phyloP scores from a whole-genome alignment of 2,113 vertebrate genomes.

The Phalacrocorax brasilianus region DNA sequence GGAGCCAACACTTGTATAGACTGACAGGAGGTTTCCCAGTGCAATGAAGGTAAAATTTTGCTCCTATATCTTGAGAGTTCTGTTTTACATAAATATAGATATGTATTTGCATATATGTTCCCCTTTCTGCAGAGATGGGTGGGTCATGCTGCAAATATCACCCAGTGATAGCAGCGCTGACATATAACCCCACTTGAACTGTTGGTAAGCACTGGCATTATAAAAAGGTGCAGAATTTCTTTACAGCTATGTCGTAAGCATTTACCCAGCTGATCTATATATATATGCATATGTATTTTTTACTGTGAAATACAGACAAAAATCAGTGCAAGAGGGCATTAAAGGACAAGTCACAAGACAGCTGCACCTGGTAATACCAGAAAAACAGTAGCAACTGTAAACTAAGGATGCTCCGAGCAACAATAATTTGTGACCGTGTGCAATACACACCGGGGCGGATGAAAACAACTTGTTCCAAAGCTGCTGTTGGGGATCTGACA shows the following conservation, averaged over 20 bases:
- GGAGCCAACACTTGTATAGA: accelerated
- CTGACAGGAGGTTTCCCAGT: not conserved
- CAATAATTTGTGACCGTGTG: not conserved
- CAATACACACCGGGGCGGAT: not conserved
- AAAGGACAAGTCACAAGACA: not conserved
- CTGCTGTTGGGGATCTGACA: constrained; percentile 20
- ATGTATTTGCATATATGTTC: not conserved
- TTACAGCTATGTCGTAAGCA: not conserved
- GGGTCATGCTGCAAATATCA: not conserved
- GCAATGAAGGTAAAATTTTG: not conserved
- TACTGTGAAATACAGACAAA: not conserved
- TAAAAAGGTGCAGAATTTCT: not conserved
- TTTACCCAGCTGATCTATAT: not conserved
- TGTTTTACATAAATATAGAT: not conserved
- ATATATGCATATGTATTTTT: not conserved
- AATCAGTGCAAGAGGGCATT: not conserved
- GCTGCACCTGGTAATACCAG: not conserved
- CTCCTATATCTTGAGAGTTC: not conserved
- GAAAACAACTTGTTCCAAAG: constrained; percentile 42
- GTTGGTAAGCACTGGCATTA: not conserved
- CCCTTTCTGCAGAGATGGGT: not conserved
- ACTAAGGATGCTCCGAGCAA: not conserved
- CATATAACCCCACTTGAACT: not conserved
- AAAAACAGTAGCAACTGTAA: not conserved
- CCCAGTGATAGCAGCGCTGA: not conserved